phyloP scores from a whole-genome alignment of 2,888 invertebrate genomes.

The Girardia tigrina region DNA sequence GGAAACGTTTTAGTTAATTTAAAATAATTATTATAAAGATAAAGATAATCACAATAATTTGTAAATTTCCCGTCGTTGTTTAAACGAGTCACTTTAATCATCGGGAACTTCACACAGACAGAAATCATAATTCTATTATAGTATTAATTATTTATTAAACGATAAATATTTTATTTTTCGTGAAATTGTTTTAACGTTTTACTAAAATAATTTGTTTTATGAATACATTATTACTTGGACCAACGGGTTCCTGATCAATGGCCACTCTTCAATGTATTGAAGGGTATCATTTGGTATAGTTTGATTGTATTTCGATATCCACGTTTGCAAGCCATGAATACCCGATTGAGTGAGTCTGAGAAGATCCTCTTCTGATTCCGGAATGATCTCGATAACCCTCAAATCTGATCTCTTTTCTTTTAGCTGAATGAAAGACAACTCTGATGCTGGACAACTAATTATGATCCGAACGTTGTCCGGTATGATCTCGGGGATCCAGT shows the following conservation, averaged over 20 bases:
- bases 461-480: neutral
- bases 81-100: no score
- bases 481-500: neutral
- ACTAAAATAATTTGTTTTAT: neutral
- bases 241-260: neutral
- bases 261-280: neutral
- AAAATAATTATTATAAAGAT: no score
- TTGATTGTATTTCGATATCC: neutral
- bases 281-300: neutral
- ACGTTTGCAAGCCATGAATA: neutral
- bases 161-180: no score
- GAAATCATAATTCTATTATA: no score
- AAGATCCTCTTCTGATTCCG: neutral
- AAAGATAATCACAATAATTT: no score
- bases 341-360: neutral
- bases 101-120: no score
- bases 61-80: no score
- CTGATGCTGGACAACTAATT: neutral
- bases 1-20: no score
- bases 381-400: neutral
- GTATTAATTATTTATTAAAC: no score
- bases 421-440: neutral
- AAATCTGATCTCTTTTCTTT: neutral
- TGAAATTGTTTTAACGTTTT: no score
- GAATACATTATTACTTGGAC: neutral